Percentiles rank a stretch among this genome's conserved stretches.
Evolutionary conservation across 2,797 vertebrate species (phyloP).

Genomic region (Hydrophis major): DNA sequence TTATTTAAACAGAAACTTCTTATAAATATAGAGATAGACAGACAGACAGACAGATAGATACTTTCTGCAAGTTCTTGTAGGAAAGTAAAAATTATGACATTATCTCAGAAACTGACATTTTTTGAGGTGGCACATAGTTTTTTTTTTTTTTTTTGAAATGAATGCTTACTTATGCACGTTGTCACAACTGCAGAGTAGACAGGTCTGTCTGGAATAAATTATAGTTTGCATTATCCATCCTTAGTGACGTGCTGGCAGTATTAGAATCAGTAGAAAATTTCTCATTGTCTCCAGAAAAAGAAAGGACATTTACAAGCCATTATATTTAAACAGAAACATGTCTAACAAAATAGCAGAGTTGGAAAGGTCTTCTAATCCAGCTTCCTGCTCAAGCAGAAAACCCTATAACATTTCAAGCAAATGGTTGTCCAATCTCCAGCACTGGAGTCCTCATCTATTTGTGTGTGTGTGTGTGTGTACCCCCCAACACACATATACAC

Average conservation of each 20-base stretch:
- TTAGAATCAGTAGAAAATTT: not conserved
- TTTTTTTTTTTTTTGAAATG: not conserved
- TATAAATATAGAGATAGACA: too few species aligned
- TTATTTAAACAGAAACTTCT: not conserved
- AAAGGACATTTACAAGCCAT: not conserved
- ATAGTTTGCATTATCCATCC: not conserved
- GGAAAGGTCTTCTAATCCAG: too few species aligned
- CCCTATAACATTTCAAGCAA: too few species aligned
- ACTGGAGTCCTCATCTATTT: too few species aligned
- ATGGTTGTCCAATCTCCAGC: too few species aligned
- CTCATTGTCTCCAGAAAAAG: not conserved
- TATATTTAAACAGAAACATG: not conserved
- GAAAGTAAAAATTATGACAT: not conserved
- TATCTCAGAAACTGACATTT: not conserved
- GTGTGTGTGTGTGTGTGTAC: too few species aligned
- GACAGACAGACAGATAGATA: too few species aligned
- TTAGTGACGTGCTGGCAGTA: not conserved
- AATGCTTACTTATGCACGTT: not conserved
- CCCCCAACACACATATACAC: too few species aligned
- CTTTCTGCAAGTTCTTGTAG: too few species aligned
- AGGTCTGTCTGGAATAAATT: too few species aligned
- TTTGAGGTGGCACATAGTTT: not conserved
- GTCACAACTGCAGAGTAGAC: not conserved
- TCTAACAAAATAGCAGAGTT: not conserved
- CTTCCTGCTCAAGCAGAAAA: too few species aligned